Base-by-base conservation (phyloP, 2,797 vertebrate species). In the Pogonophryne albipinna region DNA sequence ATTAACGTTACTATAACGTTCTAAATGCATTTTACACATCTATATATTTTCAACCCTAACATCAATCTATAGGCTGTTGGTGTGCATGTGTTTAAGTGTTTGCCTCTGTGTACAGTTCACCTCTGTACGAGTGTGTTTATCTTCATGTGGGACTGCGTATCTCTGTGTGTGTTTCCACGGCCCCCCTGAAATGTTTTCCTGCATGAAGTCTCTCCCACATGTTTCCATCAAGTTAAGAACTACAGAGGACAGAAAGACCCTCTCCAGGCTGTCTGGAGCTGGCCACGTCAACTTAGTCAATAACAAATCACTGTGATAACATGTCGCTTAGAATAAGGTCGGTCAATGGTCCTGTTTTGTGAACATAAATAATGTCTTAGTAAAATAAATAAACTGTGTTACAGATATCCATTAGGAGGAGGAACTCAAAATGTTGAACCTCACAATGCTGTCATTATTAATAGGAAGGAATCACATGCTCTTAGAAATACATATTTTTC, bases 151-250 rank as follows among this genome's bases (percentile, higher is more conserved):
- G 77, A 50, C 34, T 78, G 42, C 51, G 4, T 5, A 11, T 59
- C 42, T 78, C 4, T 73, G 52, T 75, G 60, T 52, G 71, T 60
- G 51, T 85, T 86, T 88, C 82, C 58, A 19, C 6, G 0, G 6
- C 27, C 38, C 9, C 10, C n/a, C 65, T 76, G 71, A 74, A 85
- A 87, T 61, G 73, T 85, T 89, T 87, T 74, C 17, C 76, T 27
- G 62, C 65, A 73, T 77, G 15, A 80, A 59, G 57, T 57, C 61
- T 72, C 52, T 65, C 52, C 64, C 66, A 31, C 79, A 84, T 66
- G 42, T 85, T 82, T 87, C 75, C 80, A 75, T 62, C 38, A 16
- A 66, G 56, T 47, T 19, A 10, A 66, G 27, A 42, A 44, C 41
- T 64, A 45, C 49, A 67, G 58, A 46, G 4, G 44, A 78, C 61